These are phyloP conservation scores for Sebastes glaucus DNA, from an alignment of 2,797 vertebrate species.

Conservation along the genomic window DNA sequence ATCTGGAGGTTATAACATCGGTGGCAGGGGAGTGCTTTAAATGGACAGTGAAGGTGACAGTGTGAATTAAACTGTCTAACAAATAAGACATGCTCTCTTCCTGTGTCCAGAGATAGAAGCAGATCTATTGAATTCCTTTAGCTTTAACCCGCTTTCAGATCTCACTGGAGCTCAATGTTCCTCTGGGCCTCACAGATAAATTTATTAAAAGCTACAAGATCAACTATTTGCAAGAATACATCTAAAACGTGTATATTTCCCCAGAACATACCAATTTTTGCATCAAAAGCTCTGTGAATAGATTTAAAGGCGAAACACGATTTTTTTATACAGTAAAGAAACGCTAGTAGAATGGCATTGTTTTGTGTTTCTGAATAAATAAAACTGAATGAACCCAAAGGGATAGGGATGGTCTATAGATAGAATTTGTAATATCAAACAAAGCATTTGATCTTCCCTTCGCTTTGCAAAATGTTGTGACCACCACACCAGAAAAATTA, in stretches of 20 bases:
- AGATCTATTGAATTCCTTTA: conserved; percentile 28
- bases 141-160: neutral
- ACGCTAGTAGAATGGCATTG: neutral
- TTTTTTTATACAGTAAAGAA: neutral
- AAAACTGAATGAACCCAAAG: neutral
- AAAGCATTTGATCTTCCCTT: neutral
- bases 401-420: neutral
- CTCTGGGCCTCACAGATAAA: neutral
- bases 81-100: conserved; percentile 33
- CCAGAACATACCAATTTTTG: neutral
- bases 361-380: conserved; percentile 1
- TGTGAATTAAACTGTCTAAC: conserved; percentile 55
- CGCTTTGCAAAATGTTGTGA: conserved; percentile 17
- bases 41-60: conserved; percentile 56
- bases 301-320: neutral
- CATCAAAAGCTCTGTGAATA: neutral
- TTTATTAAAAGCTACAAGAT: neutral
- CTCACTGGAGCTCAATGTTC: neutral
- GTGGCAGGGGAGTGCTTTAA: conserved; percentile 33
- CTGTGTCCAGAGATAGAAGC: conserved; percentile 18
- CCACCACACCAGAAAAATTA: neutral
- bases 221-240: conserved; percentile 2
- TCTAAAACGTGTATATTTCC: neutral
- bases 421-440: neutral
- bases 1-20: conserved; percentile 46